These are phyloP conservation scores for Drosophila glabriapex DNA, from an alignment of 2,888 invertebrate genomes.

Conservation along the genomic window DNA sequence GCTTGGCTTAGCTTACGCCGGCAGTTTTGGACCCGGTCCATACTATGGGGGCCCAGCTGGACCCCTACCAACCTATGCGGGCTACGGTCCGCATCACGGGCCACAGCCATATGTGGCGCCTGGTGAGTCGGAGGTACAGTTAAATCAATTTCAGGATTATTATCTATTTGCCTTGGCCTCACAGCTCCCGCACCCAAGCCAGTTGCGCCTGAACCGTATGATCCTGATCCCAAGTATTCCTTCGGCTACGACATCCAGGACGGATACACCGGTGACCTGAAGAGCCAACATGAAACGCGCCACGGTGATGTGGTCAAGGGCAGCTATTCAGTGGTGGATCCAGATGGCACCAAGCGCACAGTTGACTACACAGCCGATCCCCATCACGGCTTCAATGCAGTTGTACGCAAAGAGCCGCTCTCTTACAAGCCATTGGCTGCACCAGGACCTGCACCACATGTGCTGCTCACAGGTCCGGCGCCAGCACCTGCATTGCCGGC, in stretches of 20 bases:
- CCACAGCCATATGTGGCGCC: slow-evolving; percentile 69
- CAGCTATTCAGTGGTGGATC: slow-evolving; percentile 86
- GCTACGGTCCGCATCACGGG: slow-evolving; percentile 72
- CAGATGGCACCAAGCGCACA: slow-evolving; percentile 88
- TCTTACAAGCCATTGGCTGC: slow-evolving; percentile 76
- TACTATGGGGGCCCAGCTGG: slow-evolving; percentile 75
- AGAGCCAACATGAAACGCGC: slow-evolving; percentile 88
- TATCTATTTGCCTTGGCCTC: neutral
- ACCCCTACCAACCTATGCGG: slow-evolving; percentile 65
- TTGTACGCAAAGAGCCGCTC: slow-evolving; percentile 84
- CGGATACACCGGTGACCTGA: slow-evolving; percentile 86
- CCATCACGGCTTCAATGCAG: slow-evolving; percentile 85
- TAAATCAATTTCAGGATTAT: no score
- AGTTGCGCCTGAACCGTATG: slow-evolving; percentile 83
- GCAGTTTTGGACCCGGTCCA: slow-evolving; percentile 77
- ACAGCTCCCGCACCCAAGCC: slow-evolving; percentile 70
- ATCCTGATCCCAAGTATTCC: slow-evolving; percentile 85
- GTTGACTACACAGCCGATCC: slow-evolving; percentile 88
- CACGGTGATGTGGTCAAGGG: slow-evolving; percentile 88
- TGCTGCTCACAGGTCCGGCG: slow-evolving; percentile 46
- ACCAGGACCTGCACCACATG: slow-evolving; percentile 57
- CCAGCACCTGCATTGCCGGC: slow-evolving; percentile 77
- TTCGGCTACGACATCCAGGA: slow-evolving; percentile 86
- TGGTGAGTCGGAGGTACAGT: slow-evolving; percentile 51
- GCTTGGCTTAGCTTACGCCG: slow-evolving; percentile 75